Evolutionary conservation across 2,113 vertebrate genomes (phyloP), one percentile per base, ranked within the genome.

Genomic region (Alethe diademata): DNA sequence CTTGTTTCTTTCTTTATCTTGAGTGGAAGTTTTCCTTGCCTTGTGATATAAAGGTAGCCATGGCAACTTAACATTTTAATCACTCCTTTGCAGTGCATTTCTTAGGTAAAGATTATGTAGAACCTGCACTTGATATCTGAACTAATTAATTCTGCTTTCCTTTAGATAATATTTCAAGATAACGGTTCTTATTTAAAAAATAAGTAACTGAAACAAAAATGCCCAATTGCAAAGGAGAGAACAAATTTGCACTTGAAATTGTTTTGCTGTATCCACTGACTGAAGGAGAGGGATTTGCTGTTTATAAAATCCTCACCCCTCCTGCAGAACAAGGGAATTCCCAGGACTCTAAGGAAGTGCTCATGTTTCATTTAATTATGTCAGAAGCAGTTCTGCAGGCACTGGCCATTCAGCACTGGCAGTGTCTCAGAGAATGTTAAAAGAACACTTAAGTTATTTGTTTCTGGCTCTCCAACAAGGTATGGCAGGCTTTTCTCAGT

Each of bases 21-120:
- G 42, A 74, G 45, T 85, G 19, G 31, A 78, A 78, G 57, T 87
- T 92, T 95, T 82, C 23, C 48, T 87, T 92, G 48, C n/a, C 58
- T 67, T 91, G 54, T 85, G 42, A 54, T 87, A 40, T 38, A 75
- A 85, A 91, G 70, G 78, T 92, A 96, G 78, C 71, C 81, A 95
- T 95, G 78, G 94, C 67, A 91, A 94, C 86, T 87, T 87, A 78
- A 91, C 26, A 12, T 82, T 94, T 91, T 91, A 85, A 85, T 95
- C 42, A n/a, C 38, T 80, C 35, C 16, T 83, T 78, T 78, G 58
- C 53, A 40, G 42, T 50, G 35, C 29, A 43, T 91, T 94, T 78
- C 79, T 78, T 50, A 65, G 70, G 67, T 67, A 67, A 86, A 79
- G 35, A 76, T 65, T 81, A 54, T 76, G 26, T 73, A 88, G 66